Evolutionary conservation across 64 coral and sea anemone species (phyloP).

Genomic region (Pachyseris speciosa): DNA sequence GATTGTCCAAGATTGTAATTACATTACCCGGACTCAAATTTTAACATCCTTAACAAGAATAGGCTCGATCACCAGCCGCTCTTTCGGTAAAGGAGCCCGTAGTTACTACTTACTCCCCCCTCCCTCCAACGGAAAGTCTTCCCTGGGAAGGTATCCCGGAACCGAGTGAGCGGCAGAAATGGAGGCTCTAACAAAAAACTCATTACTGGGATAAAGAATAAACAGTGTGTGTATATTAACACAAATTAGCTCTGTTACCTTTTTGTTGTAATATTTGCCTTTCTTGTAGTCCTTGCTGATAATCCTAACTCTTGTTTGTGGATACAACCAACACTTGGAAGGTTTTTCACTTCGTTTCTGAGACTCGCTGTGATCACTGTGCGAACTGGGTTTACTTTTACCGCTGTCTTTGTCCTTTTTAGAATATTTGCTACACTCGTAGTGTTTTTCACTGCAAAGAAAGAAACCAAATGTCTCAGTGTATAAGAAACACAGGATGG

Average conservation of each 20-base stretch:
- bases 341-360: constrained; percentile 15
- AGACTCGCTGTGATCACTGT: not conserved
- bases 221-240: too few species aligned
- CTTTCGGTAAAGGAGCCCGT: too few species aligned
- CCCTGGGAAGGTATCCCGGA: too few species aligned
- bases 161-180: too few species aligned
- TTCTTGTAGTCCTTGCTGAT: constrained; percentile 92
- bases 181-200: too few species aligned
- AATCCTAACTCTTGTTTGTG: constrained; percentile 90
- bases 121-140: too few species aligned
- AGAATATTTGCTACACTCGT: not conserved
- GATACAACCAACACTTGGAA: constrained; percentile 84
- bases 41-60: too few species aligned
- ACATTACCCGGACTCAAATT: too few species aligned
- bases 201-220: too few species aligned
- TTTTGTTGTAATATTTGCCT: constrained; percentile 96
- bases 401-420: constrained; percentile 38
- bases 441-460: not conserved
- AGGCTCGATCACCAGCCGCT: too few species aligned
- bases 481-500: not conserved
- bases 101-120: too few species aligned
- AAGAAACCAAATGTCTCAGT: not conserved
- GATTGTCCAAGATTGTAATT: too few species aligned
- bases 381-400: constrained; percentile 11
- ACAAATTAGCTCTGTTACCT: constrained; percentile 31